Percentiles rank a stretch among this genome's conserved stretches.
phyloP scores from a whole-genome alignment of 2,113 vertebrate species.

The Menidia beryllina region DNA sequence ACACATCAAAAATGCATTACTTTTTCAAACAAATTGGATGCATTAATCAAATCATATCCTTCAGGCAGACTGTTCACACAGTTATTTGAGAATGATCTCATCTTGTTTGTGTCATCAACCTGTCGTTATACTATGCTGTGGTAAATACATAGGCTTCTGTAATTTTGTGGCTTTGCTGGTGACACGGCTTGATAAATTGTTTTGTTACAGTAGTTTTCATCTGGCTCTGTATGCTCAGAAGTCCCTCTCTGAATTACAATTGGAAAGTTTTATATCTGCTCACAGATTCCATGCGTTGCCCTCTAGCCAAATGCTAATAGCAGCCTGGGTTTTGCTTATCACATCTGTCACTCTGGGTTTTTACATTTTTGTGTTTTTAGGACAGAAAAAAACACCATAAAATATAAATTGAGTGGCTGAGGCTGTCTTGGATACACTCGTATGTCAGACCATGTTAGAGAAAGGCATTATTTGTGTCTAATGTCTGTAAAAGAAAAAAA shows the following conservation, averaged over 20 bases:
- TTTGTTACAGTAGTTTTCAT: not conserved
- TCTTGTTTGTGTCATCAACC: not conserved
- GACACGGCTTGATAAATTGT: not conserved
- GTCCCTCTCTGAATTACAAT: too few relatives aligned
- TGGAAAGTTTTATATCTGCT: too few relatives aligned
- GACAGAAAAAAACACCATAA: not conserved
- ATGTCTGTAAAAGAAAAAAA: too few relatives aligned
- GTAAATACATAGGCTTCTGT: not conserved
- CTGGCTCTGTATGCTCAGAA: not conserved
- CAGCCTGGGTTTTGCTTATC: too few relatives aligned
- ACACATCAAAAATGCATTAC: slow-evolving; percentile 6
- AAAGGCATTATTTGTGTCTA: too few relatives aligned
- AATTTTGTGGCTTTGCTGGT: not conserved
- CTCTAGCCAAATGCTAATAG: not conserved
- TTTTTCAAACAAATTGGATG: not conserved
- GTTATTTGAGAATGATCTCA: not conserved
- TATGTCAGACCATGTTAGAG: too few relatives aligned
- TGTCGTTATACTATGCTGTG: not conserved
- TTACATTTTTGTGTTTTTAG: not conserved
- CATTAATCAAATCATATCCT: not conserved
- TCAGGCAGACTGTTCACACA: not conserved
- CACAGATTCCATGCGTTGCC: not conserved
- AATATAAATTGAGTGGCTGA: not conserved
- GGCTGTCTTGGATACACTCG: too few relatives aligned
- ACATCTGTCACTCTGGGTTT: not conserved